These are phyloP conservation scores for Chlorodrepanis virens DNA, from an alignment of 2,113 vertebrate genomes.

Conservation along the genomic window DNA sequence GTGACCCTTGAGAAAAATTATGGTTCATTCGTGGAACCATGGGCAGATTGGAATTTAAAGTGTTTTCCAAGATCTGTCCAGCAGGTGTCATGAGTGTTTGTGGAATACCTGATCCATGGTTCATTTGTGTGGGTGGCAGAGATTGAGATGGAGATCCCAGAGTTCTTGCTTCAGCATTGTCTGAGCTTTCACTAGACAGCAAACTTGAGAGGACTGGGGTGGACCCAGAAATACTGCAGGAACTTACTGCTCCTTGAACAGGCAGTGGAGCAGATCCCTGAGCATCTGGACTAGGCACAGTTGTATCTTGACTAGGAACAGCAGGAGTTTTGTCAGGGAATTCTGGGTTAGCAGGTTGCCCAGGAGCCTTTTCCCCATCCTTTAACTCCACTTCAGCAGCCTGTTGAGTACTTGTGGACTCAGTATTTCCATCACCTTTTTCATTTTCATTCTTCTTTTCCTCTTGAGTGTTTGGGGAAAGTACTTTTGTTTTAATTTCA, in stretches of 20 bases:
- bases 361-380: conserved; percentile 58
- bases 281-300: conserved; percentile 53
- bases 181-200: conserved; percentile 83
- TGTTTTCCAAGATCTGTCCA: conserved; percentile 71
- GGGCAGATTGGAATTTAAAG: conserved; percentile 69
- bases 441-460: conserved; percentile 73
- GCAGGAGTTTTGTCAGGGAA: conserved; percentile 42
- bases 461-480: conserved; percentile 64
- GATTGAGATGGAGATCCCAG: conserved; percentile 73
- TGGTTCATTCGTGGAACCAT: conserved; percentile 78
- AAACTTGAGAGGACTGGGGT: conserved; percentile 85
- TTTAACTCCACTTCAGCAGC: conserved; percentile 74
- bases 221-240: conserved; percentile 71
- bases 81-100: conserved; percentile 71
- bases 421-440: conserved; percentile 45
- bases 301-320: conserved; percentile 40
- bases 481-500: conserved; percentile 75
- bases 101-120: conserved; percentile 66
- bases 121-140: conserved; percentile 75
- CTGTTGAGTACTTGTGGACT: conserved; percentile 52
- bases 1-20: conserved; percentile 75
- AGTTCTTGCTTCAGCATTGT: conserved; percentile 73
- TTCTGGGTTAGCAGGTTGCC: conserved; percentile 27
- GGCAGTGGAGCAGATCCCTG: conserved; percentile 51
- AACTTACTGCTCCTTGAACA: conserved; percentile 64